Evolutionary conservation across 1,140 invertebrate species (phyloP).

Genomic region (Sesamia nonagrioides): DNA sequence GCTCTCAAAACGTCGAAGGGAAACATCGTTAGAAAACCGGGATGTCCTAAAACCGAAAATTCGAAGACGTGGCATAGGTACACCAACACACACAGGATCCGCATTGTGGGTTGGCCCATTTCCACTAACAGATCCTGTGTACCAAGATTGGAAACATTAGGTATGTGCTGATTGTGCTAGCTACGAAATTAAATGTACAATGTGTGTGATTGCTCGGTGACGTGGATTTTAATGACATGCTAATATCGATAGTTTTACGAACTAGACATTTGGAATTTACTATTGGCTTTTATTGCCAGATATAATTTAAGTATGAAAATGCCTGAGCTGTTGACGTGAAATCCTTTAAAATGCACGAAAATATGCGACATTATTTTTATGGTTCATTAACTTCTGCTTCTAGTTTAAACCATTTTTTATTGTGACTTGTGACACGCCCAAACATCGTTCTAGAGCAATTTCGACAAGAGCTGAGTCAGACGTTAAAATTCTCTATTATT

Average conservation of each 20-base stretch:
- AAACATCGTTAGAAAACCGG: no score
- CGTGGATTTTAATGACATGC: conserved; percentile 33
- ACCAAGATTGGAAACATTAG: no score
- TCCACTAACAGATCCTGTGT: no score
- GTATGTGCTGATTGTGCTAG: no score
- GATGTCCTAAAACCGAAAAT: no score
- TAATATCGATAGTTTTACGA: conserved; percentile 44
- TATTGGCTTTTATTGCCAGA: conserved; percentile 29
- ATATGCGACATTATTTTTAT: conserved; percentile 41
- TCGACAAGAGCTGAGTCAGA: conserved; percentile 14
- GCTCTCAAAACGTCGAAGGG: no score
- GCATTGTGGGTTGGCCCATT: no score
- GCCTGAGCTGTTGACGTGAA: conserved; percentile 11
- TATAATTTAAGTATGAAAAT: conserved; percentile 35
- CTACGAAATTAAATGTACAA: conserved; percentile 26
- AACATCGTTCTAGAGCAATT: conserved; percentile 30
- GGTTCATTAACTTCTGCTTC: conserved; percentile 19
- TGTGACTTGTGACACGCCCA: conserved; percentile 23
- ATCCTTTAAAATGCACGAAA: conserved; percentile 40
- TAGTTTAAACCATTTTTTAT: conserved; percentile 33
- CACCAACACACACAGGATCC: no score
- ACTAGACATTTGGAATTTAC: conserved; percentile 43
- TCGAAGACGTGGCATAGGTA: no score
- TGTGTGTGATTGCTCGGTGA: neutral
- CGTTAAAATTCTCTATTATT: conserved; percentile 15